phyloP scores from a whole-genome alignment of 2,888 invertebrate genomes.

The Cancer borealis region DNA sequence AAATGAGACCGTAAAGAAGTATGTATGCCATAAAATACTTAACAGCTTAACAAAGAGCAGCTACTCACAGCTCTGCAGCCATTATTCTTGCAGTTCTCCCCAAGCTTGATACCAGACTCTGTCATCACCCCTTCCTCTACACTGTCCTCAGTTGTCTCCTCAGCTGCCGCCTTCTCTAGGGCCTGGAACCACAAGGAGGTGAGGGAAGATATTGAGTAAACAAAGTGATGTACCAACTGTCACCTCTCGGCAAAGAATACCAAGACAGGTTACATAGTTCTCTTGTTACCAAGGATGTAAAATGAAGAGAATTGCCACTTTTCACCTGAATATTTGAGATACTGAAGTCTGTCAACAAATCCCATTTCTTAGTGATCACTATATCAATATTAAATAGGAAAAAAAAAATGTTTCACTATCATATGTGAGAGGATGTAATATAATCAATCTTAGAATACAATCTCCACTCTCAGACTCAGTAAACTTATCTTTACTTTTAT shows the following conservation, averaged over 20 bases:
- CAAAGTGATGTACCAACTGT: not conserved
- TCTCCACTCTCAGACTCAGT: too few relatives aligned
- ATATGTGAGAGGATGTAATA: too few relatives aligned
- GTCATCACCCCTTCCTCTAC: conserved; percentile 86
- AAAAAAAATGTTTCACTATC: too few relatives aligned
- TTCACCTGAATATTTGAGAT: too few relatives aligned
- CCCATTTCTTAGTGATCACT: too few relatives aligned
- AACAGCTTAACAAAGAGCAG: too few relatives aligned
- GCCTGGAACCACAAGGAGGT: conserved; percentile 80
- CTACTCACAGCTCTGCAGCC: conserved; percentile 85
- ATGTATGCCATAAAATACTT: not conserved
- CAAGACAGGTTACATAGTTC: not conserved
- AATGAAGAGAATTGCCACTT: too few relatives aligned
- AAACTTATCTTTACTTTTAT: too few relatives aligned
- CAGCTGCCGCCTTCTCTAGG: conserved; percentile 80
- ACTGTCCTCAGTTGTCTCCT: conserved; percentile 78
- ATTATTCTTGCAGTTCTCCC: conserved; percentile 92
- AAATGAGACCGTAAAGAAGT: not conserved
- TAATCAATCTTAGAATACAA: too few relatives aligned
- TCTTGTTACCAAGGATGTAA: not conserved
- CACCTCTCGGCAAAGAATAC: not conserved
- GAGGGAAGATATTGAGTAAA: not conserved
- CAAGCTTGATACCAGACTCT: conserved; percentile 82
- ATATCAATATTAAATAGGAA: too few relatives aligned
- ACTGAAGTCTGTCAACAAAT: too few relatives aligned